Evolutionary conservation across 2,797 vertebrate genomes (phyloP).

Genomic region (Ptychadena robeensis): DNA sequence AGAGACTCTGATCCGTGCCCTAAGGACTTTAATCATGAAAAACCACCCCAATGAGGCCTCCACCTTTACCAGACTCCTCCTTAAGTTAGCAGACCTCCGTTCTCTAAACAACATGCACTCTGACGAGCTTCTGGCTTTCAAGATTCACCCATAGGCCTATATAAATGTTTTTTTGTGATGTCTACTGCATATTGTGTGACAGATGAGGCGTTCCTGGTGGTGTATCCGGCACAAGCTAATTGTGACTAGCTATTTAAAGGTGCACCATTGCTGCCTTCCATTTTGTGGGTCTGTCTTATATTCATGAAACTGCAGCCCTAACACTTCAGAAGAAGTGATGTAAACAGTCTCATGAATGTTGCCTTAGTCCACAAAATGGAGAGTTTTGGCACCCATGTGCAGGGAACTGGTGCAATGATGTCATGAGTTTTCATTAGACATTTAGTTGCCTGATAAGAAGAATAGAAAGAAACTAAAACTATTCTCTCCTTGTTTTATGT

Average conservation of each 20-base stretch:
- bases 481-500: neutral
- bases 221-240: neutral
- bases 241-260: neutral
- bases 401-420: neutral
- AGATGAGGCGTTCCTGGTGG: neutral
- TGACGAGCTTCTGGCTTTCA: constrained; percentile 96
- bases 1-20: constrained; percentile 92
- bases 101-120: constrained; percentile 99
- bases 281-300: neutral
- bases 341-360: constrained; percentile 2
- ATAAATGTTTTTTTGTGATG: constrained; percentile 58
- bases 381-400: neutral
- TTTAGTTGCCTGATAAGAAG: neutral
- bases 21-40: constrained; percentile 92
- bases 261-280: neutral
- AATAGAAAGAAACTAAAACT: neutral
- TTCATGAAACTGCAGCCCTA: neutral
- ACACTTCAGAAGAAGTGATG: neutral
- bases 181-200: constrained; percentile 40
- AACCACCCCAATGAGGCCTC: constrained; percentile 91
- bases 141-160: constrained; percentile 86
- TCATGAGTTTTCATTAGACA: neutral
- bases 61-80: constrained; percentile 95
- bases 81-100: constrained; percentile 95
- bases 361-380: constrained; percentile 21